A percentile compares a stretch with the other conserved stretches of the same genome.
Evolutionary conservation across 2,797 vertebrate species (phyloP).

Genomic region (Prionace glauca): DNA sequence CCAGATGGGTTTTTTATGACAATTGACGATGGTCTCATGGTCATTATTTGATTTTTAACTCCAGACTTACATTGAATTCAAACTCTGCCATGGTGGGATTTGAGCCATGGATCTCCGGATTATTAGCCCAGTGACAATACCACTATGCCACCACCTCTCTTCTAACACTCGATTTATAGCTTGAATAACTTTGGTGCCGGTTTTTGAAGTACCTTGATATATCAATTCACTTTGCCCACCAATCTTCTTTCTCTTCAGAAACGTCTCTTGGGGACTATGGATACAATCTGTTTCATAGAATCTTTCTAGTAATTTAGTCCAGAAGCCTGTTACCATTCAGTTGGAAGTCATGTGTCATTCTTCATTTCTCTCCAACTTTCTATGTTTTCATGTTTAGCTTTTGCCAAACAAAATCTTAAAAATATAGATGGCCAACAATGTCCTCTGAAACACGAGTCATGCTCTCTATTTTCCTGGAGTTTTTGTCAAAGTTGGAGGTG

Average conservation of each 20-base stretch:
- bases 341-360: background rate
- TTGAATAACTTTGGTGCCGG: background rate
- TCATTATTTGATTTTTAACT: no score
- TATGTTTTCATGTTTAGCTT: background rate
- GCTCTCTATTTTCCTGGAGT: background rate
- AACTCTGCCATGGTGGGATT: no score
- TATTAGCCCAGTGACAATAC: no score
- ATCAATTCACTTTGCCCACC: background rate
- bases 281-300: background rate
- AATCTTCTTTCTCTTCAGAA: background rate
- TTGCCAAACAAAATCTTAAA: background rate
- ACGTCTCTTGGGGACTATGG: background rate
- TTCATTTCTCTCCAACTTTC: background rate
- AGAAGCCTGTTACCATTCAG: background rate
- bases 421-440: background rate
- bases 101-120: no score
- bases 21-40: no score
- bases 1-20: no score
- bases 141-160: background rate
- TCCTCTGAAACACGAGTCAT: background rate
- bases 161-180: background rate
- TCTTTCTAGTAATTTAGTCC: background rate
- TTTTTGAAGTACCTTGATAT: background rate
- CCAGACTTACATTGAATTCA: no score
- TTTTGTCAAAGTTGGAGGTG: background rate